Percentiles rank a stretch among this genome's conserved stretches.
phyloP scores from a whole-genome alignment of 1,140 invertebrate species.

The Drosophila punjabiensis region DNA sequence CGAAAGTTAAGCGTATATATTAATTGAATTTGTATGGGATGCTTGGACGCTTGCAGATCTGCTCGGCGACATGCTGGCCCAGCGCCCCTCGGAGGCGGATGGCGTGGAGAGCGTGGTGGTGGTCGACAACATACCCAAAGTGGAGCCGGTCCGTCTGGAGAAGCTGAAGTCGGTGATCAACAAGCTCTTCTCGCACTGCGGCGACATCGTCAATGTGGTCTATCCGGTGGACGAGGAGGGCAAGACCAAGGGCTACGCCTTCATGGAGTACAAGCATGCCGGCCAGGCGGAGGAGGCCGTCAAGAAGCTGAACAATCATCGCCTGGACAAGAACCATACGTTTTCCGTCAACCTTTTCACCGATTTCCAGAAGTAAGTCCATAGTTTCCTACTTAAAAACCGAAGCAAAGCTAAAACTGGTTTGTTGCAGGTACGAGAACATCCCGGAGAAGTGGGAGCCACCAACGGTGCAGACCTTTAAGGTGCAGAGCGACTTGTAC shows the following conservation, averaged over 20 bases:
- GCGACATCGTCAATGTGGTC: slow-evolving; percentile 95
- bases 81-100: slow-evolving; percentile 96
- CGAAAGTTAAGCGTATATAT: slow-evolving; percentile 35
- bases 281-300: slow-evolving; percentile 94
- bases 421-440: slow-evolving; percentile 91
- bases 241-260: slow-evolving; percentile 97
- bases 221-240: slow-evolving; percentile 95
- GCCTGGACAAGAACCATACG: slow-evolving; percentile 98
- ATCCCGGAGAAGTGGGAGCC: slow-evolving; percentile 97
- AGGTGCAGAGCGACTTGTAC: slow-evolving; percentile 94
- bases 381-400: too few species aligned
- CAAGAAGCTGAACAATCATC: slow-evolving; percentile 95
- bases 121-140: slow-evolving; percentile 97
- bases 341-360: slow-evolving; percentile 98
- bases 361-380: slow-evolving; percentile 95
- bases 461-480: slow-evolving; percentile 94
- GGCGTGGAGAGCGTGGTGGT: slow-evolving; percentile 98
- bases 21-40: slow-evolving; percentile 38
- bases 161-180: slow-evolving; percentile 97
- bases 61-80: slow-evolving; percentile 93
- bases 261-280: slow-evolving; percentile 95
- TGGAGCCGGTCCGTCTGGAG: slow-evolving; percentile 95
- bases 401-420: background rate
- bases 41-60: slow-evolving; percentile 89
- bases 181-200: slow-evolving; percentile 97